Base-by-base conservation (phyloP, 2,113 vertebrate genomes). In the Herpetotheres cachinnans region DNA sequence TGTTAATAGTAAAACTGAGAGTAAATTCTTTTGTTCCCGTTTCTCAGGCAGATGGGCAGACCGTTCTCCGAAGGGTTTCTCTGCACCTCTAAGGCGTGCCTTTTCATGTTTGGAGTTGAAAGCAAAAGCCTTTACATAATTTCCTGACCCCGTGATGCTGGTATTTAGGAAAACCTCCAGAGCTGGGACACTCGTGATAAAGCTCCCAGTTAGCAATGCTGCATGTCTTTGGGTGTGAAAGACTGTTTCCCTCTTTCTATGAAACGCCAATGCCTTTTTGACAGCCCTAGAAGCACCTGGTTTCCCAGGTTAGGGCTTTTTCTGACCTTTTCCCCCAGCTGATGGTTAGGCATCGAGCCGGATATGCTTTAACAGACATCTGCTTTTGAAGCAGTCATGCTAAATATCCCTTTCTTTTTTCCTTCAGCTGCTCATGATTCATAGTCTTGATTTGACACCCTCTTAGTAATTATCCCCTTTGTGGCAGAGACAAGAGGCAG, bases 341-440 rank as follows among this genome's bases (percentile, higher is more conserved):
- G 13, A 11, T 9, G 13, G 7, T 30, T 52, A n/a, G 54, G 17
- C 27, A 8, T 49, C 0, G 44, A 13, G 61, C 0, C 0, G 36
- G 49, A 42, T 76, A 13, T 1, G 3, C 20, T 63, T 36, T 54
- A 40, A 11, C 38, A 95, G 70, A 25, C 44, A 61, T 6, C 9
- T 82, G 66, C 46, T 88, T 72, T 83, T 67, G 61, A 69, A 79
- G 73, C 61, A 87, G 29, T 17, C 13, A 0, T 44, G 34, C 13
- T 72, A 72, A 96, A 85, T 54, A 65, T 30, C 66, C 44, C 10
- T 61, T 90, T 36, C 27, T 65, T 71, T 77, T 46, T 10, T n/a
- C 42, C 62, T 82, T 81, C 86, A 95, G 76, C 89, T 81, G 76
- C 29, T 96, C 69, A 2, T 74, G 86, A 93, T 89, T 94, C 89